Evolutionary conservation across 1,140 invertebrate species (phyloP), one percentile per base, ranked within the genome.

Genomic region (Hirudo medicinalis): DNA sequence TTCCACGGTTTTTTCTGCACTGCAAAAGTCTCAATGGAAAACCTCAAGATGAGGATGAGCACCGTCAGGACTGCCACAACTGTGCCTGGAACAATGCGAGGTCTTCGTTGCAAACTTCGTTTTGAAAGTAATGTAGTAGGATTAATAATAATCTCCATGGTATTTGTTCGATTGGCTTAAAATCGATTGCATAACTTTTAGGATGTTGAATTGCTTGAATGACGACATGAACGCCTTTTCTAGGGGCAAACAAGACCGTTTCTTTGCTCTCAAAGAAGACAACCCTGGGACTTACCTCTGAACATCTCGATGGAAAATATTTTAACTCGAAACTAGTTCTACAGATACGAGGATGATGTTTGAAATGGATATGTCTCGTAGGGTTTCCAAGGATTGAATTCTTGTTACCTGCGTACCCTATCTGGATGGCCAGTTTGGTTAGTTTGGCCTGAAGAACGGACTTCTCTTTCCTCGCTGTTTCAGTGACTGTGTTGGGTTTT

Each of bases 381-480:
- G 4, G 27, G 27, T 60, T 60, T 22, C n/a, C n/a, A 17, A 32
- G 57, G 22, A 63, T 5, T 63, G 57, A 27, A 27, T 2, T 25
- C 8, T n/a, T 25, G n/a, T 49, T 79, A 87, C 88, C 95, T 74
- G 91, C 94, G 85, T 99, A 99, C 78, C 97, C 97, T 82, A 99
- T 99, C 86, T 99, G 91, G 81, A 99, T 99, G 73, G 95, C 95
- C 71, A 99, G 85, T 84, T 97, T 97, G 70, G 96, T 99, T 15
- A 99, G 87, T 84, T 99, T 99, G 40, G 94, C 92, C 84, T 99
- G 97, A 54, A 99, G 85, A 57, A 99, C 96, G 72, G 94, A 97
- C 84, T 97, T 97, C 77, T 99, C 73, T 54, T 74, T 73, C 19
- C 70, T 25, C 11, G 36, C 53, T 5, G 69, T 53, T 25, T 70